A percentile compares a stretch with the other conserved stretches of the same genome.
phyloP scores from a whole-genome alignment of 2,113 vertebrate species.

The Bos taurus region ARS-UCD2.0 NC_037352.1:41524501-41525000 shows the following conservation, averaged over 20 bases:
- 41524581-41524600: fast-evolving
- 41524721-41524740: slow-evolving; percentile 51
- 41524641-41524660: neutral
- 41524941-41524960: neutral
- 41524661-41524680: slow-evolving; percentile 27
- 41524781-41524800: slow-evolving; percentile 21
- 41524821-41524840: neutral
- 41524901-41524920: fast-evolving
- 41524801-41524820: neutral
- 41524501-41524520: fast-evolving
- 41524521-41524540: fast-evolving
- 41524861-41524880: fast-evolving
- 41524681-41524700: slow-evolving; percentile 48
- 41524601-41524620: neutral
- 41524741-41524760: slow-evolving; percentile 58
- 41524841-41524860: neutral
- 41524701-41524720: slow-evolving; percentile 54
- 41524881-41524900: neutral
- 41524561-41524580: fast-evolving
- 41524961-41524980: neutral
- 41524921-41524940: neutral
- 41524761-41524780: neutral
- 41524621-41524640: neutral
- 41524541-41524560: fast-evolving
- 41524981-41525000: fast-evolving